Evolutionary conservation across 2,113 vertebrate species (phyloP).

Genomic region (Crypturellus undulatus): DNA sequence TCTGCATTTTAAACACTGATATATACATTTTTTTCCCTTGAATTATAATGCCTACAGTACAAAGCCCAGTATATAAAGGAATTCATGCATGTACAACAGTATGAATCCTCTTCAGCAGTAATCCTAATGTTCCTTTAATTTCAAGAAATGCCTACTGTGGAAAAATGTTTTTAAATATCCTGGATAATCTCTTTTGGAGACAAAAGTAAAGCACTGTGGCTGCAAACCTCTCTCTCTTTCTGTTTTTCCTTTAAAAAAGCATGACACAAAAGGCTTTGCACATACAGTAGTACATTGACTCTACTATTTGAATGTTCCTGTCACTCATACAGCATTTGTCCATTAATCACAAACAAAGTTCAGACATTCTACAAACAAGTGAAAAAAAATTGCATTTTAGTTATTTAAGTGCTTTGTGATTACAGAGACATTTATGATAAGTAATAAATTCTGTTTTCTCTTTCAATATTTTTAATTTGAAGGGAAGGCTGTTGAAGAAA

Average conservation of each 20-base stretch:
- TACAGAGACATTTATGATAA: not conserved
- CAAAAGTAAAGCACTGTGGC: not conserved
- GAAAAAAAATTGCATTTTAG: not conserved
- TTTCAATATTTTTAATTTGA: conserved; percentile 6
- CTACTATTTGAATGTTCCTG: not conserved
- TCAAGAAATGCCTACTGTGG: not conserved
- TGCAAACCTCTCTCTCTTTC: not conserved
- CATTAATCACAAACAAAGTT: not conserved
- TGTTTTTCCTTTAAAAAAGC: not conserved
- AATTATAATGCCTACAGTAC: not conserved
- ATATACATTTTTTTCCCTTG: not conserved
- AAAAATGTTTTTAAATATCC: not conserved
- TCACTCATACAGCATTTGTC: not conserved
- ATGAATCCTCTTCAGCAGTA: not conserved
- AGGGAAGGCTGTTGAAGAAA: not conserved
- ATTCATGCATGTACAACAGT: not conserved
- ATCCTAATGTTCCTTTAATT: not conserved
- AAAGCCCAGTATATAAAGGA: not conserved
- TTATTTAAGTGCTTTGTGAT: not conserved
- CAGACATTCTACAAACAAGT: not conserved
- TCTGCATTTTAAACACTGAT: not conserved
- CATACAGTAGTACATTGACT: not conserved
- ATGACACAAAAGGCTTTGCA: not conserved
- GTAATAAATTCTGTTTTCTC: not conserved
- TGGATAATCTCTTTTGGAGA: not conserved